phyloP scores from a whole-genome alignment of 2,113 vertebrate genomes.

The Oncorhynchus nerka region DNA sequence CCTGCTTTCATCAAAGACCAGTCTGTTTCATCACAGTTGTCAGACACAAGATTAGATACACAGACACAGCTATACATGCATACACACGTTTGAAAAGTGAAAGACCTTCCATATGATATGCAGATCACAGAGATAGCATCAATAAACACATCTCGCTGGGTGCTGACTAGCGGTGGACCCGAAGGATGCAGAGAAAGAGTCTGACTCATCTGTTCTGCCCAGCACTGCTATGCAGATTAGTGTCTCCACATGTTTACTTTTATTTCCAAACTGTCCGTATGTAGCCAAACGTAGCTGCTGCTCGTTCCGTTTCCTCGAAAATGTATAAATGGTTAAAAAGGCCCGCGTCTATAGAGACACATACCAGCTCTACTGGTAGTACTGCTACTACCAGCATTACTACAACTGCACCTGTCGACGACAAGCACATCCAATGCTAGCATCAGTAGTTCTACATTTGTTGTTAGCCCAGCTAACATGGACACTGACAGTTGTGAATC shows the following conservation, averaged over 20 bases:
- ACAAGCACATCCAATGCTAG: too few relatives aligned
- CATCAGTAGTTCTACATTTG: too few relatives aligned
- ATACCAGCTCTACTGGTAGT: too few relatives aligned
- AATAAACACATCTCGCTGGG: slow-evolving; percentile 19
- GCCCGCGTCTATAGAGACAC: too few relatives aligned
- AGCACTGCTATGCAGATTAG: slow-evolving; percentile 4
- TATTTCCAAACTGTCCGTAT: not conserved
- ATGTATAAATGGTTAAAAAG: too few relatives aligned
- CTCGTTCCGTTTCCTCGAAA: too few relatives aligned
- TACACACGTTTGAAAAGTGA: not conserved
- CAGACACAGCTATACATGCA: not conserved
- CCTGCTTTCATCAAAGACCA: not conserved
- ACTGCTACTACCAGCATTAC: too few relatives aligned
- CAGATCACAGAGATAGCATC: slow-evolving; percentile 7
- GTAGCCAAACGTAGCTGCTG: too few relatives aligned
- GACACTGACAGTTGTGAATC: too few relatives aligned
- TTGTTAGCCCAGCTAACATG: too few relatives aligned
- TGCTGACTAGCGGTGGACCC: not conserved
- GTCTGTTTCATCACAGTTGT: slow-evolving; percentile 5
- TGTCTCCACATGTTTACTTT: not conserved
- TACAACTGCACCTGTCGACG: too few relatives aligned
- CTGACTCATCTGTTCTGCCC: slow-evolving; percentile 31
- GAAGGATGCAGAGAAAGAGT: slow-evolving; percentile 11
- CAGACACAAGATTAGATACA: not conserved
- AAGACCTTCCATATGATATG: not conserved